These are phyloP conservation scores for Rhagonycha fulva DNA, from an alignment of 2,888 invertebrate genomes.

Conservation along the genomic window DNA sequence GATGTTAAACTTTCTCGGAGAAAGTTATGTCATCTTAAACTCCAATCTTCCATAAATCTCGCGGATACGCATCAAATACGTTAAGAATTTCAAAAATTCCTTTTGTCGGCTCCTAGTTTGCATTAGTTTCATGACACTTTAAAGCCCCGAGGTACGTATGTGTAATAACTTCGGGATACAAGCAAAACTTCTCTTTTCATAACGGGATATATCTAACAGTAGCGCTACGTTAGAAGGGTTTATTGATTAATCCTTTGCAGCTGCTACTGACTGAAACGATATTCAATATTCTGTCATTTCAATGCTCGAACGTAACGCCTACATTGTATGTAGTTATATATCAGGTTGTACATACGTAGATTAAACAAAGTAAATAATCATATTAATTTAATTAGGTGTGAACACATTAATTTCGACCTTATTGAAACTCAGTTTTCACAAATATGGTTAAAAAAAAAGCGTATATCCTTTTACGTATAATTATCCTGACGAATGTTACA, in stretches of 20 bases:
- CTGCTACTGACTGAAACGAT: conserved; percentile 3
- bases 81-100: not conserved
- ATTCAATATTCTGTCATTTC: not conserved
- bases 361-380: not conserved
- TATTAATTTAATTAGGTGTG: not conserved
- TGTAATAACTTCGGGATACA: not conserved
- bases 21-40: not conserved
- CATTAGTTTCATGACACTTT: not conserved
- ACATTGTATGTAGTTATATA: not conserved
- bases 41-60: not conserved
- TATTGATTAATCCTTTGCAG: conserved; percentile 12
- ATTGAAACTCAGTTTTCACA: not conserved
- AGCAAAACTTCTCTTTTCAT: not conserved
- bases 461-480: not conserved
- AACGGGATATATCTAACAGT: conserved; percentile 1
- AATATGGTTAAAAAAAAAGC: not conserved
- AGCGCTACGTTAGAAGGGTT: conserved; percentile 8
- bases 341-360: not conserved
- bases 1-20: not conserved
- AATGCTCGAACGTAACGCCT: not conserved
- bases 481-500: not conserved
- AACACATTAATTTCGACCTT: not conserved
- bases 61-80: not conserved
- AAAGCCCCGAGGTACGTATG: not conserved
- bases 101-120: not conserved